Evolutionary conservation across 2,797 vertebrate species (phyloP).

Genomic region (Synanceia verrucosa): DNA sequence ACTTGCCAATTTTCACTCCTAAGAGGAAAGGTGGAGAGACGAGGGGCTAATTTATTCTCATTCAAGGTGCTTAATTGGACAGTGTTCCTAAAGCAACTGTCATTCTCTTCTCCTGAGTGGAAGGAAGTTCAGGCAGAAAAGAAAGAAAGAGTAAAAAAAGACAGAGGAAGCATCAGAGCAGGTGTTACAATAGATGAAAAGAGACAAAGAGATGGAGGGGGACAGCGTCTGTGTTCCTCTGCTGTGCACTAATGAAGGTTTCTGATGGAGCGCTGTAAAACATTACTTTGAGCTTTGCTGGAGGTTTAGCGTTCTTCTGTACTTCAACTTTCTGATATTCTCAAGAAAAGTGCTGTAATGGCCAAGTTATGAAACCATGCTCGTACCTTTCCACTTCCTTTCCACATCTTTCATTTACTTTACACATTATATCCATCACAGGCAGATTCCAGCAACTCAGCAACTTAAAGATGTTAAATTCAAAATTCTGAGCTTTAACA

Average conservation of each 20-base stretch:
- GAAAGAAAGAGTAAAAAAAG: neutral
- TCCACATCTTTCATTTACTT: constrained; percentile 20
- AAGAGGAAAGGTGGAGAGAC: constrained; percentile 25
- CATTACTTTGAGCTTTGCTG: neutral
- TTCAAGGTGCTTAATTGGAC: constrained; percentile 62
- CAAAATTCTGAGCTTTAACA: too few species aligned
- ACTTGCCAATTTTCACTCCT: constrained; percentile 35
- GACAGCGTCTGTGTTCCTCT: constrained; percentile 13
- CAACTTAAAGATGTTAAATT: too few species aligned
- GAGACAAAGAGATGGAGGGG: constrained; percentile 12
- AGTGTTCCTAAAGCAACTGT: constrained; percentile 52
- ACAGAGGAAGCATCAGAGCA: constrained; percentile 8
- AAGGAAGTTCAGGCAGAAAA: constrained; percentile 24
- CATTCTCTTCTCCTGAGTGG: constrained; percentile 11
- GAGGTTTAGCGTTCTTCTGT: neutral
- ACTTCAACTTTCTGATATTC: constrained; percentile 6
- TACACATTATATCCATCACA: neutral
- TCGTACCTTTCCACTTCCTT: neutral
- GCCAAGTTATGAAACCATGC: neutral
- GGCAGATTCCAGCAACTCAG: neutral
- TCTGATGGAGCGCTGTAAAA: constrained; percentile 20
- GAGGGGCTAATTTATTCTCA: constrained; percentile 36
- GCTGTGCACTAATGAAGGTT: constrained; percentile 26
- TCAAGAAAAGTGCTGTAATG: neutral
- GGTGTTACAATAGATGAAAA: constrained; percentile 19